These are phyloP conservation scores for Himalopsyche kuldschensis DNA, from an alignment of 2,888 invertebrate genomes.

Conservation along the genomic window DNA sequence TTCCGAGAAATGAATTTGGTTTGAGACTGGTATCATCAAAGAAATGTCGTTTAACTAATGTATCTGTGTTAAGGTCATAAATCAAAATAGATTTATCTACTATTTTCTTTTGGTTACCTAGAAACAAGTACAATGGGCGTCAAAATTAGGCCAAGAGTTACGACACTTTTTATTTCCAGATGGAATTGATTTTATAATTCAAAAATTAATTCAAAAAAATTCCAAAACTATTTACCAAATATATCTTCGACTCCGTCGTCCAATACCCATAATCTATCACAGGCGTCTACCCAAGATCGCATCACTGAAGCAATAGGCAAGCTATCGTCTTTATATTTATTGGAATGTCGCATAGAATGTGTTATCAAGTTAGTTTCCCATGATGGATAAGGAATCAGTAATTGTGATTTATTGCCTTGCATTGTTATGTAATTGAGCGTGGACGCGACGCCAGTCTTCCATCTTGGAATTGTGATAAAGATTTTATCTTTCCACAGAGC, in stretches of 20 bases:
- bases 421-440: constrained; percentile 69
- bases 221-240: constrained; percentile 54
- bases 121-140: neutral
- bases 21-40: constrained; percentile 70
- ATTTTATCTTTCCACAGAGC: constrained; percentile 72
- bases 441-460: constrained; percentile 71
- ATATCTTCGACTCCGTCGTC: constrained; percentile 79
- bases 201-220: neutral
- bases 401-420: constrained; percentile 68
- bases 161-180: no score
- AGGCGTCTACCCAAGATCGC: constrained; percentile 71
- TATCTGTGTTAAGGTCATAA: constrained; percentile 75
- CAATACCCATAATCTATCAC: constrained; percentile 81
- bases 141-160: no score
- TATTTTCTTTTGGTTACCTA: constrained; percentile 59
- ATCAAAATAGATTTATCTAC: constrained; percentile 67
- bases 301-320: constrained; percentile 69
- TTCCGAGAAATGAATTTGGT: constrained; percentile 77
- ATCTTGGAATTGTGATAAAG: constrained; percentile 70
- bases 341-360: constrained; percentile 58
- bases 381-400: constrained; percentile 74
- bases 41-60: constrained; percentile 67
- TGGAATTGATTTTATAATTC: neutral
- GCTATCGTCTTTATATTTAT: neutral
- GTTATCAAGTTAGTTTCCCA: constrained; percentile 70